These are phyloP conservation scores for Hydraecia micacea DNA, from an alignment of 2,888 invertebrate genomes.

Conservation along the genomic window DNA sequence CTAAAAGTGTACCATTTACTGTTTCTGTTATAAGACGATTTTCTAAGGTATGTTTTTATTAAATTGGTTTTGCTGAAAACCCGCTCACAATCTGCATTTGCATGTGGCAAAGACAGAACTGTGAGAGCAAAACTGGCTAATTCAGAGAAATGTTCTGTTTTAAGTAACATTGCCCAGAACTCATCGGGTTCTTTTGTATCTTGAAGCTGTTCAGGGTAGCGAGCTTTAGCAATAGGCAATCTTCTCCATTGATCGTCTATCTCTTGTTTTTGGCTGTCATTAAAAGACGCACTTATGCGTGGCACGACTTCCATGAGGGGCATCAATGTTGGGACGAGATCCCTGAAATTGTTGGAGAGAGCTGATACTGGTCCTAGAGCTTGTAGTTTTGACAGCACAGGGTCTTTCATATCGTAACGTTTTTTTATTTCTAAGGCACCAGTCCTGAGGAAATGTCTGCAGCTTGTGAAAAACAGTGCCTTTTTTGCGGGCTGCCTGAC, in stretches of 20 bases:
- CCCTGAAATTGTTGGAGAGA: constrained; percentile 43
- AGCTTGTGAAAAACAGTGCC: constrained; percentile 52
- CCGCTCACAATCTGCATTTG: too few relatives aligned
- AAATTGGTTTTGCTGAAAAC: constrained; percentile 44
- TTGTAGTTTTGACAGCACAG: constrained; percentile 50
- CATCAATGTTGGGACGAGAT: constrained; percentile 27
- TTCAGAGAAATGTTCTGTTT: constrained; percentile 43
- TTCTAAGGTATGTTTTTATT: constrained; percentile 41
- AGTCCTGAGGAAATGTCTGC: constrained; percentile 49
- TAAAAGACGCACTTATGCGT: constrained; percentile 15
- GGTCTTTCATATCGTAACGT: constrained; percentile 51
- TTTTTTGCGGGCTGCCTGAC: constrained; percentile 47
- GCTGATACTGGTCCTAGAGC: constrained; percentile 45
- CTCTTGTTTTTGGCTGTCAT: constrained; percentile 4
- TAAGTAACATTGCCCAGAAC: constrained; percentile 50
- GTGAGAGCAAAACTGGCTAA: constrained; percentile 17
- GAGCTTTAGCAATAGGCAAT: constrained; percentile 46
- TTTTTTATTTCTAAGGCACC: constrained; percentile 47
- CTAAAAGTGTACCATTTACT: constrained; percentile 25
- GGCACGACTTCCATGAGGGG: constrained; percentile 25
- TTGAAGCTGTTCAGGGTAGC: constrained; percentile 43
- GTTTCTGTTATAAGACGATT: constrained; percentile 29
- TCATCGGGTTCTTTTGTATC: constrained; percentile 45
- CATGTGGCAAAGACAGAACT: constrained; percentile 20
- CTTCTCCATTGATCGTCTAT: constrained; percentile 1